Percentiles rank a stretch among this genome's conserved stretches.
Evolutionary conservation across 2,888 invertebrate species (phyloP).

Genomic region (Drosophila pseudotalamancana): DNA sequence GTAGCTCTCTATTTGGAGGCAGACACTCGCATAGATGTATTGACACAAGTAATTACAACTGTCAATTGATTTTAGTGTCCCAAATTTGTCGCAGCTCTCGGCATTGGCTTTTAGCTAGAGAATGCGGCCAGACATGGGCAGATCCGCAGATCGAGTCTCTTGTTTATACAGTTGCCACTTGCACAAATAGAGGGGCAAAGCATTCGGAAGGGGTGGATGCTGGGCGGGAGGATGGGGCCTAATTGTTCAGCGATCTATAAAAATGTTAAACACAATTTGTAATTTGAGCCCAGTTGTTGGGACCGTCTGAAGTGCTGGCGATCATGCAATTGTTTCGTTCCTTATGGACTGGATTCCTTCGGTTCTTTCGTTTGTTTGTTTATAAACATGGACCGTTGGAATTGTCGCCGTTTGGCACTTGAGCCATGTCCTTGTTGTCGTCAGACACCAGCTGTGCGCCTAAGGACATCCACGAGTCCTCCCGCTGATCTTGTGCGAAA

Average conservation of each 20-base stretch:
- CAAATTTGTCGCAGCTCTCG: conserved; percentile 64
- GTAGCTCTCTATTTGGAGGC: conserved; percentile 10
- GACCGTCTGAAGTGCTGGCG: conserved; percentile 38
- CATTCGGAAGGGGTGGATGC: conserved; percentile 23
- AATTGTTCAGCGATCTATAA: conserved; percentile 16
- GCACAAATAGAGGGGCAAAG: conserved; percentile 13
- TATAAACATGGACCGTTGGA: conserved; percentile 56
- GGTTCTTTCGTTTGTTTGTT: conserved; percentile 60
- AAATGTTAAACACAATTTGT: conserved; percentile 35
- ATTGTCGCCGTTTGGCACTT: conserved; percentile 70
- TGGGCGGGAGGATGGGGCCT: neutral
- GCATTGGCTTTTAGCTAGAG: conserved; percentile 61
- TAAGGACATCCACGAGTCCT: conserved; percentile 57
- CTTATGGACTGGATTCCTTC: conserved; percentile 4
- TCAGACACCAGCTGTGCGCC: conserved; percentile 72
- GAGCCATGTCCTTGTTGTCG: conserved; percentile 69
- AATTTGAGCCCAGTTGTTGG: conserved; percentile 55
- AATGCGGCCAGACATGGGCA: conserved; percentile 43
- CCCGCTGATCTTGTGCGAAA: conserved; percentile 59
- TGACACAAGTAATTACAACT: conserved; percentile 74
- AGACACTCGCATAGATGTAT: conserved; percentile 29
- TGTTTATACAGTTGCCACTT: conserved; percentile 71
- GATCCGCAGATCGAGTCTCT: neutral
- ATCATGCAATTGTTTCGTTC: conserved; percentile 46
- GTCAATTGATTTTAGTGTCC: conserved; percentile 78